phyloP scores from a whole-genome alignment of 2,797 vertebrate genomes.

The Acanthiza pusilla region DNA sequence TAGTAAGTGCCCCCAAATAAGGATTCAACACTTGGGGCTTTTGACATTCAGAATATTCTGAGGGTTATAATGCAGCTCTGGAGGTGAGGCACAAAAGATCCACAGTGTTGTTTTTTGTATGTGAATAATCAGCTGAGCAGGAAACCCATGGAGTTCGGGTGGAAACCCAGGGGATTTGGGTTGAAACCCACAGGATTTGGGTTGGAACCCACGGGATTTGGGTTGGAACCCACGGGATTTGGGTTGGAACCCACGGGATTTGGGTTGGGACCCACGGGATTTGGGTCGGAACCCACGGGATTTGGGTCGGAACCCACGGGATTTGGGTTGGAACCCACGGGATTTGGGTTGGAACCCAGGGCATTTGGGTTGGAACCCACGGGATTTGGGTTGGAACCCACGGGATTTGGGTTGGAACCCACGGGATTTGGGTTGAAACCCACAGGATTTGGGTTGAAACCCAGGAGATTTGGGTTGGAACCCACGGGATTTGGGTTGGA shows the following conservation, averaged over 20 bases:
- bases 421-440: background rate
- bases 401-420: background rate
- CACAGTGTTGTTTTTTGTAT: rapidly evolving
- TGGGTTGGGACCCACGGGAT: too few relatives aligned
- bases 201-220: background rate
- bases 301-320: background rate
- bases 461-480: background rate
- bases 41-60: background rate
- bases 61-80: background rate
- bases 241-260: background rate
- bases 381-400: background rate
- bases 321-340: background rate
- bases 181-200: rapidly evolving
- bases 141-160: rapidly evolving
- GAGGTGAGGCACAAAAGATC: background rate
- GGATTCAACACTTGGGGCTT: background rate
- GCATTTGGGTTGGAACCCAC: background rate
- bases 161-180: background rate
- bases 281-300: background rate
- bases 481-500: too few relatives aligned
- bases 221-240: background rate
- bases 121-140: background rate
- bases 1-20: constrained; percentile 76
- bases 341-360: too few relatives aligned
- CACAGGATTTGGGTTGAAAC: background rate